A percentile compares a stretch with the other conserved stretches of the same genome.
phyloP scores from a whole-genome alignment of 1,140 invertebrate species.

The Anastrepha ludens region DNA sequence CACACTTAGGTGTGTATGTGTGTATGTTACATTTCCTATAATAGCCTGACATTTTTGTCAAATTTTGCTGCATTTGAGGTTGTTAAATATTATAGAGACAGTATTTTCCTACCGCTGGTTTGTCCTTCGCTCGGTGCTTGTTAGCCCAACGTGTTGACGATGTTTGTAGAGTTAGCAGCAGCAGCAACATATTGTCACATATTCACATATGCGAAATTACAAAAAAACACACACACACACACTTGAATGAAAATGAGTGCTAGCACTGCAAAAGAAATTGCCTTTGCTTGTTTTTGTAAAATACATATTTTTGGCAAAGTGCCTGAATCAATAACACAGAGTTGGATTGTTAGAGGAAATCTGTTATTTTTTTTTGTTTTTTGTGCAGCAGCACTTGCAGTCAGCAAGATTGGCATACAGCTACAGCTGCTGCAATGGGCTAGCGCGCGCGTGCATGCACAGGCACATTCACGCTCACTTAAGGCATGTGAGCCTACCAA shows the following conservation, averaged over 20 bases:
- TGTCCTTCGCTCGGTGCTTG: background rate
- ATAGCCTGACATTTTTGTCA: constrained; percentile 24
- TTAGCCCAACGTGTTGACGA: constrained; percentile 32
- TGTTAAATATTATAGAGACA: constrained; percentile 33
- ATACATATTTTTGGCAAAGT: constrained; percentile 47
- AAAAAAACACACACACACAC: background rate
- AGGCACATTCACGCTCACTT: background rate
- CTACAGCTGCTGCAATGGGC: background rate
- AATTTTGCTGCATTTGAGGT: constrained; percentile 27
- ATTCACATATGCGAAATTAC: background rate
- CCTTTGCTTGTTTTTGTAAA: constrained; percentile 13
- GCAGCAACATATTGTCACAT: background rate
- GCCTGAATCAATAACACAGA: constrained; percentile 52
- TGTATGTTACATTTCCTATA: background rate
- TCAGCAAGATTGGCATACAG: background rate
- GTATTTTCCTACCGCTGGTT: background rate
- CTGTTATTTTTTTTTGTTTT: background rate
- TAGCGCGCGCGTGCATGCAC: background rate
- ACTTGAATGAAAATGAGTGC: background rate
- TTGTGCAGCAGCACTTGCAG: background rate
- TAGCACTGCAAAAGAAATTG: background rate
- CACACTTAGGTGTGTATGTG: background rate
- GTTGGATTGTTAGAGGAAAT: constrained; percentile 41
- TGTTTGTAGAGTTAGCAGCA: background rate
- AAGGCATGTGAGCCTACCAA: constrained; percentile 7